Evolutionary conservation across 2,113 vertebrate genomes (phyloP), one percentile per base, ranked within the genome.

Genomic region (Otus sunia): DNA sequence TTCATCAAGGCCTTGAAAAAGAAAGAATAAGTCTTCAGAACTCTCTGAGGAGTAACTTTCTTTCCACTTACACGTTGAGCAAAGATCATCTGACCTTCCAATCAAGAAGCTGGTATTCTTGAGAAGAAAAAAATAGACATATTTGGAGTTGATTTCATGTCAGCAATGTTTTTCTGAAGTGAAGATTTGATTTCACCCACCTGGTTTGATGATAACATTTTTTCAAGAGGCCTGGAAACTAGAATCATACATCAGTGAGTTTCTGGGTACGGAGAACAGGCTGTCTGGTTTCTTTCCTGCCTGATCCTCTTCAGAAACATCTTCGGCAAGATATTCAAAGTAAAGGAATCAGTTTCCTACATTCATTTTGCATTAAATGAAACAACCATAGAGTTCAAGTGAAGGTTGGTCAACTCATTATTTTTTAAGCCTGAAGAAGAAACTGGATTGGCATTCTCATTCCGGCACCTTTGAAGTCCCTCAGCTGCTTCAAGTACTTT

Each of bases 361-460:
- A 34, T 91, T 80, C 6, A 39, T 84, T 92, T 76, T 66, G 21
- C 59, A 36, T 91, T 66, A 62, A 83, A 83, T 68, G 29, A 49
- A 83, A 52, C 32, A 72, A 36, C 10, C 8, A 4, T 17, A 32
- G 17, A 77, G 34, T 76, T 97, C 67, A 86, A 84, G 55, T 32
- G 55, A 77, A 88, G 34, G 20, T 12, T 69, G 14, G 81, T 86
- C 43, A 81, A 36, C 41, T 76, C 15, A 6, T 75, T 82, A 73
- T 89, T 94, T 92, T 27, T 77, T 74, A 69, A 77, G 22, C 22
- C 53, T 47, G 66, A 63, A 79, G 76, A 86, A 88, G 63, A 77
- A 91, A 30, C 34, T 91, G 64, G 41, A 27, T 92, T 95, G 80
- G 21, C 19, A 12, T 89, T 91, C 63, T 86, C 19, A 66, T 50